phyloP scores from a whole-genome alignment of 2,113 vertebrate genomes.

The Climacteris rufus region DNA sequence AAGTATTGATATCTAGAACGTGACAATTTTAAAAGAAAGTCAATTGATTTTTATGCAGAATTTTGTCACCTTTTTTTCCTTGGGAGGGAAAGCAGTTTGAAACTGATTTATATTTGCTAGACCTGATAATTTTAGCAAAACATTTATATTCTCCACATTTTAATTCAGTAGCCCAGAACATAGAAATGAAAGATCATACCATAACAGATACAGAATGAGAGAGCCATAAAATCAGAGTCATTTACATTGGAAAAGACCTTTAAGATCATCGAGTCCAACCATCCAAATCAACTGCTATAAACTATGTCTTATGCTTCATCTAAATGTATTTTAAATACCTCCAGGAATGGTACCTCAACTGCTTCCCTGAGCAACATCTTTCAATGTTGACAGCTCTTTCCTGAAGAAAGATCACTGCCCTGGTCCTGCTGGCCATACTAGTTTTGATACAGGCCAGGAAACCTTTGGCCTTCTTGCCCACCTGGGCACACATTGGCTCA shows the following conservation, averaged over 20 bases:
- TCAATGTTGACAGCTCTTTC: not conserved
- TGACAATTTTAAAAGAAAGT: not conserved
- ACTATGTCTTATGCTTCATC: rapidly evolving
- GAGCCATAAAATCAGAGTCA: rapidly evolving
- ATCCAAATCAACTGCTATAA: not conserved
- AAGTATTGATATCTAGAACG: not conserved
- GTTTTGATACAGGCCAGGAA: not conserved
- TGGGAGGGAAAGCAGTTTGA: not conserved
- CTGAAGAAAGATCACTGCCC: not conserved
- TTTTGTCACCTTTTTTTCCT: not conserved
- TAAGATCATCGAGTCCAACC: not conserved
- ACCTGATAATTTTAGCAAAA: not conserved
- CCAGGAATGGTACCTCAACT: not conserved
- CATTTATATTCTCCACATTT: not conserved
- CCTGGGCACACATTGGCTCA: not conserved
- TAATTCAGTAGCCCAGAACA: not conserved
- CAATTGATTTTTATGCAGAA: not conserved
- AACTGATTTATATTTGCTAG: not conserved
- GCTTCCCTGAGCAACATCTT: not conserved
- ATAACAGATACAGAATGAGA: not conserved
- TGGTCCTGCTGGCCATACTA: not conserved
- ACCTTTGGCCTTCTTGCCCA: not conserved
- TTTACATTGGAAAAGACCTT: not conserved
- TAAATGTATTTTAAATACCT: not conserved
- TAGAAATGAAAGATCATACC: not conserved